Evolutionary conservation across 1,140 invertebrate species (phyloP).

Genomic region (Cherax quadricarinatus): DNA sequence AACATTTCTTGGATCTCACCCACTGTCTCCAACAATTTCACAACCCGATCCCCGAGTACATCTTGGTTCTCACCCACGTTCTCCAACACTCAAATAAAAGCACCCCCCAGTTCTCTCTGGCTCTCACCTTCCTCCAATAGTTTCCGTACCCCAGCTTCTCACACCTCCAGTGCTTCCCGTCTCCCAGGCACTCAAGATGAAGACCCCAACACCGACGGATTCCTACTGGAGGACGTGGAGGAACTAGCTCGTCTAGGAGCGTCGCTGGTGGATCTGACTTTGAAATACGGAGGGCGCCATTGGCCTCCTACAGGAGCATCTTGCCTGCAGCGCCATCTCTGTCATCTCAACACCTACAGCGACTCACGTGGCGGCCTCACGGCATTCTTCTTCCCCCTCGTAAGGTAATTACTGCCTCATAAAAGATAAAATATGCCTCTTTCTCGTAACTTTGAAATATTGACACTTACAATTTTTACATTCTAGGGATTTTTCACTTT

Average conservation of each 20-base stretch:
- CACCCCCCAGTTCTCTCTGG: neutral
- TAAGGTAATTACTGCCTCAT: constrained; percentile 30
- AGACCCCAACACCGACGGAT: neutral
- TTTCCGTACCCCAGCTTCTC: too few relatives aligned
- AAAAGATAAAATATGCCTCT: neutral
- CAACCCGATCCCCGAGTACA: neutral
- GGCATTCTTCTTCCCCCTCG: constrained; percentile 30
- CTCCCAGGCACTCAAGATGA: neutral
- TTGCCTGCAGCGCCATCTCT: constrained; percentile 52
- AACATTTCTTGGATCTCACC: too few relatives aligned
- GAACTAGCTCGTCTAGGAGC: constrained; percentile 17
- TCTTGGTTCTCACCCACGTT: too few relatives aligned
- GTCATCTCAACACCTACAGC: constrained; percentile 50
- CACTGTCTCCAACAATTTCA: neutral
- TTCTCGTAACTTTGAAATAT: neutral
- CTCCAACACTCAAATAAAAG: neutral
- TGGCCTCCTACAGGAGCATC: constrained; percentile 24
- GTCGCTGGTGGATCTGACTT: constrained; percentile 23
- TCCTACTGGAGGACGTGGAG: constrained; percentile 25
- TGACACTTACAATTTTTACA: neutral
- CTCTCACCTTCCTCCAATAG: neutral
- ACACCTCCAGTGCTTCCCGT: too few relatives aligned
- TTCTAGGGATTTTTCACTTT: too few relatives aligned
- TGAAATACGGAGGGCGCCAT: neutral
- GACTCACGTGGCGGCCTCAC: constrained; percentile 25